Conservation (phyloP, 2,113 vertebrate genomes). For the Oryzias melastigma region DNA sequence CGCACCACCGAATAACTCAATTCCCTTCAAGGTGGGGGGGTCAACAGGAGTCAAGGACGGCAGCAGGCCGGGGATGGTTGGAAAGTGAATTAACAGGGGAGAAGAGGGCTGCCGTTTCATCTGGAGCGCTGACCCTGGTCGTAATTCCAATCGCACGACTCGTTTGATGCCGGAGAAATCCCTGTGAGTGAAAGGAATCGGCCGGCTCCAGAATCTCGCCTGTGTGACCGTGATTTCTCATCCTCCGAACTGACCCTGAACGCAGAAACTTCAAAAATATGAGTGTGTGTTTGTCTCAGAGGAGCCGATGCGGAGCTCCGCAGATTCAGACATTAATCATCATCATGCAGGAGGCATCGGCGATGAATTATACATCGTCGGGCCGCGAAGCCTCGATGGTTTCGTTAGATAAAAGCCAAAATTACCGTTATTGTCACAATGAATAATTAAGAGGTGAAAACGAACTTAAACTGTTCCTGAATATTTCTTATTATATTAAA, state of each 20-base stretch:
- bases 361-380: conserved; percentile 59
- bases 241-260: conserved; percentile 40
- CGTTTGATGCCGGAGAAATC: conserved; percentile 70
- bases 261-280: conserved; percentile 31
- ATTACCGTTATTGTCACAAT: conserved; percentile 24
- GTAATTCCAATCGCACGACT: conserved; percentile 68
- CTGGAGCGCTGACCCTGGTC: conserved; percentile 60
- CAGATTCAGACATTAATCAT: conserved; percentile 66
- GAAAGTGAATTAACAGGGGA: conserved; percentile 58
- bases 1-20: conserved; percentile 63
- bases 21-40: conserved; percentile 54
- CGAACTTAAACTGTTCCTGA: no score
- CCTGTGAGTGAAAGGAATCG: conserved; percentile 59
- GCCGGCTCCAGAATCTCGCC: conserved; percentile 22
- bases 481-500: no score
- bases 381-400: conserved; percentile 54
- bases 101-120: conserved; percentile 47
- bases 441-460: conserved; percentile 21
- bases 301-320: conserved; percentile 32
- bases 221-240: conserved; percentile 32
- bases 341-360: conserved; percentile 60
- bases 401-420: conserved; percentile 57
- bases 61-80: conserved; percentile 16
- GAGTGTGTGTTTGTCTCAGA: conserved; percentile 27
- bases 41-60: conserved; percentile 72